phyloP scores from a whole-genome alignment of 2,113 vertebrate species.

The Lamprotornis superbus region DNA sequence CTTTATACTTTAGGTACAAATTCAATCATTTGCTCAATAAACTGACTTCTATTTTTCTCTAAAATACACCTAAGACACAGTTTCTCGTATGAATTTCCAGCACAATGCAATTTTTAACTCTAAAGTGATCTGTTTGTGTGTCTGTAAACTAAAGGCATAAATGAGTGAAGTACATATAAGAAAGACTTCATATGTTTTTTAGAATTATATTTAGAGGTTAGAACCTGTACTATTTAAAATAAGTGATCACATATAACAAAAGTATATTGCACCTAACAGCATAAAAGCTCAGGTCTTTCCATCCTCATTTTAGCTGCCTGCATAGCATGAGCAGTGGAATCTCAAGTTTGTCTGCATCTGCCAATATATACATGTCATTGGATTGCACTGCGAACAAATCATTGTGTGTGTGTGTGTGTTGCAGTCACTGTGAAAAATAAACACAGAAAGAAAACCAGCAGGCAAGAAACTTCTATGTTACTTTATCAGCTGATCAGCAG shows the following conservation, averaged over 20 bases:
- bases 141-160: neutral
- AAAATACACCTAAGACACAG: neutral
- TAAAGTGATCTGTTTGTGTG: neutral
- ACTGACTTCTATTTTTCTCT: neutral
- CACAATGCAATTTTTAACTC: neutral
- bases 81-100: neutral
- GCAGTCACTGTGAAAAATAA: neutral
- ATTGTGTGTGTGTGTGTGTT: neutral
- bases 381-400: neutral
- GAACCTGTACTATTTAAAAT: neutral
- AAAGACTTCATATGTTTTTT: neutral
- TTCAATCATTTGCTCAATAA: neutral
- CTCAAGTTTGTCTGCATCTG: neutral
- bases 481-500: conserved; percentile 11
- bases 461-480: neutral
- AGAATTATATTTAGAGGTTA: neutral
- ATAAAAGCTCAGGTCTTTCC: neutral
- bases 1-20: neutral
- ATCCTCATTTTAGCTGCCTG: neutral
- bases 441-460: neutral
- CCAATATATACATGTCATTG: neutral
- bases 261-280: neutral
- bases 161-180: neutral
- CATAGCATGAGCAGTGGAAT: neutral
- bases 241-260: neutral